Evolutionary conservation across 2,113 vertebrate genomes (phyloP).

Genomic region (Lagopus muta): DNA sequence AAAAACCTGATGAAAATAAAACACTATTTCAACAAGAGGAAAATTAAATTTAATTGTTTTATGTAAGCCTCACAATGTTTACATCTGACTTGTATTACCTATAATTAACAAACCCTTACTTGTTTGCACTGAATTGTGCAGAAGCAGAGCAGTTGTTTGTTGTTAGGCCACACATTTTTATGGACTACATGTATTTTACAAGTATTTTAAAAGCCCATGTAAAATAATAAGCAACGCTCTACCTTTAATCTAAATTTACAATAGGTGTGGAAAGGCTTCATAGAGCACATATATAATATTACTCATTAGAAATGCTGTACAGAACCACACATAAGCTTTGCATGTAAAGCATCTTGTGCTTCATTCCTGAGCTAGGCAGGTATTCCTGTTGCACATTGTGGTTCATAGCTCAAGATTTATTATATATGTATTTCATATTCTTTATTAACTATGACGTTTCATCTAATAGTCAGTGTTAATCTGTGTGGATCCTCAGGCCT

Average conservation of each 20-base stretch:
- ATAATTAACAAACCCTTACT: neutral
- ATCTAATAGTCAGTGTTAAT: neutral
- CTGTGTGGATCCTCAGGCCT: neutral
- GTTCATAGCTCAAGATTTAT: neutral
- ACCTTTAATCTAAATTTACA: constrained; percentile 35
- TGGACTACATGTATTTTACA: constrained; percentile 39
- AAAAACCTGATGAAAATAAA: neutral
- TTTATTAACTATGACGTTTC: neutral
- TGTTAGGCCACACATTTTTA: constrained; percentile 36
- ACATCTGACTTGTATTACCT: constrained; percentile 4
- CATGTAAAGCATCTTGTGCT: neutral
- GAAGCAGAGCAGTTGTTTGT: constrained; percentile 19
- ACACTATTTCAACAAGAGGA: neutral
- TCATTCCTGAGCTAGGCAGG: neutral
- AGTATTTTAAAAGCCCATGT: constrained; percentile 34
- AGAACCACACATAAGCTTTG: neutral
- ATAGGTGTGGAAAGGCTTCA: constrained; percentile 23
- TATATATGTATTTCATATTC: neutral
- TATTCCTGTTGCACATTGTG: neutral
- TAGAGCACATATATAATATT: neutral
- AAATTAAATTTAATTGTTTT: constrained; percentile 12
- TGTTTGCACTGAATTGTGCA: neutral
- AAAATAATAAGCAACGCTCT: constrained; percentile 26
- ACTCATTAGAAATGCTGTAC: neutral
- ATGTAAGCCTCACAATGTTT: neutral